These are phyloP conservation scores for Xylocampa areola DNA, from an alignment of 2,888 invertebrate species.

Conservation along the genomic window DNA sequence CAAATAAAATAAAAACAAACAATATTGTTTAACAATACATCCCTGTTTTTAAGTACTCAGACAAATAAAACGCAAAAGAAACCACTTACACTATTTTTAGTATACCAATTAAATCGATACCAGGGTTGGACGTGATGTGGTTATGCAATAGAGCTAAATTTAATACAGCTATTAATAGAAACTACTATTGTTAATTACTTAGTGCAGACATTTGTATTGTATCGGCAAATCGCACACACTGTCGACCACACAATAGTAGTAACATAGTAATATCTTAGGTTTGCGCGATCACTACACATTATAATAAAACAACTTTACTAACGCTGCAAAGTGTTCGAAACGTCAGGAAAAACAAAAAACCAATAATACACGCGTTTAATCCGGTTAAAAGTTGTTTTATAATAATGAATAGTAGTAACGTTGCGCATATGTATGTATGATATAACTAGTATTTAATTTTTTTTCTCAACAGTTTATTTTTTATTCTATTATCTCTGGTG, in stretches of 20 bases:
- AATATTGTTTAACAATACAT: no score
- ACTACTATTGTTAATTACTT: slow-evolving; percentile 77
- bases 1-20: background rate
- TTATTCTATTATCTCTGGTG: no score
- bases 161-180: slow-evolving; percentile 77
- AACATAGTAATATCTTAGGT: background rate
- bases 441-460: no score
- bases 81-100: slow-evolving; percentile 21
- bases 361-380: no score
- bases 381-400: no score
- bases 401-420: no score
- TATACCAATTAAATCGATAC: background rate
- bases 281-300: no score
- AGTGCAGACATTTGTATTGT: slow-evolving; percentile 51
- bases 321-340: no score
- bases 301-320: no score
- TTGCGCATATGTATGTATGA: no score
- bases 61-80: background rate
- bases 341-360: no score
- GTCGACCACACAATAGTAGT: slow-evolving; percentile 16
- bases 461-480: no score
- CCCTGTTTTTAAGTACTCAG: background rate
- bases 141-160: slow-evolving; percentile 66
- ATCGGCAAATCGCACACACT: slow-evolving; percentile 19
- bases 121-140: slow-evolving; percentile 39